These are phyloP conservation scores for Perizoma flavofasciatum DNA, from an alignment of 2,888 invertebrate species.

Conservation along the genomic window DNA sequence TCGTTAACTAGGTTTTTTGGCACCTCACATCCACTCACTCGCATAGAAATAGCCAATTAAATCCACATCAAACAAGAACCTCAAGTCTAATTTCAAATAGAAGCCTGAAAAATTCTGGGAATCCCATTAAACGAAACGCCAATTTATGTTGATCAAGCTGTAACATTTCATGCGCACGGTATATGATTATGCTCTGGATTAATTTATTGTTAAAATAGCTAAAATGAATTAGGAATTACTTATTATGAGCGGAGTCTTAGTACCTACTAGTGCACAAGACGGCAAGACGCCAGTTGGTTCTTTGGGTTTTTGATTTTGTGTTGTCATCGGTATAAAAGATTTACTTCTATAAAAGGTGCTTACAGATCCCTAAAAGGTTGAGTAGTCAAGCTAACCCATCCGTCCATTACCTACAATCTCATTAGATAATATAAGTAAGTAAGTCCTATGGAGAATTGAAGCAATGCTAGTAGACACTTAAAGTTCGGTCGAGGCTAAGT, in stretches of 20 bases:
- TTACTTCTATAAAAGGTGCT: too few species aligned
- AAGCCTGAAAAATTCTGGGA: conserved; percentile 3
- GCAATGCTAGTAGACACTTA: conserved; percentile 5
- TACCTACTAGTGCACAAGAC: neutral
- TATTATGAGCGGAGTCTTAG: neutral
- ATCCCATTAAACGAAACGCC: conserved; percentile 11
- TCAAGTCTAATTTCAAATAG: neutral
- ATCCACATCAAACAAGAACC: neutral
- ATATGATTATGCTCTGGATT: conserved; percentile 15
- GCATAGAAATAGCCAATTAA: neutral
- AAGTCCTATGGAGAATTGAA: neutral
- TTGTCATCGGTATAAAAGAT: neutral
- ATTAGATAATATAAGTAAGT: neutral
- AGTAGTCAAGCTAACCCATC: neutral
- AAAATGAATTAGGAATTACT: conserved; percentile 10
- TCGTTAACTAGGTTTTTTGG: neutral
- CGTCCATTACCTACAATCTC: conserved; percentile 4
- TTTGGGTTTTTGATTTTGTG: neutral
- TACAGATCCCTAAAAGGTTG: neutral
- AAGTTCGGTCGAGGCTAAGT: conserved; percentile 6
- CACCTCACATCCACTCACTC: neutral
- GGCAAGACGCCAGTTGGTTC: neutral
- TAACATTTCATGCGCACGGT: conserved; percentile 17
- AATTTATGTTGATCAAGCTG: conserved; percentile 8
- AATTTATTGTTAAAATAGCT: conserved; percentile 14